These are phyloP conservation scores for Drosophila tani DNA, from an alignment of 1,140 invertebrate genomes.

Conservation along the genomic window DNA sequence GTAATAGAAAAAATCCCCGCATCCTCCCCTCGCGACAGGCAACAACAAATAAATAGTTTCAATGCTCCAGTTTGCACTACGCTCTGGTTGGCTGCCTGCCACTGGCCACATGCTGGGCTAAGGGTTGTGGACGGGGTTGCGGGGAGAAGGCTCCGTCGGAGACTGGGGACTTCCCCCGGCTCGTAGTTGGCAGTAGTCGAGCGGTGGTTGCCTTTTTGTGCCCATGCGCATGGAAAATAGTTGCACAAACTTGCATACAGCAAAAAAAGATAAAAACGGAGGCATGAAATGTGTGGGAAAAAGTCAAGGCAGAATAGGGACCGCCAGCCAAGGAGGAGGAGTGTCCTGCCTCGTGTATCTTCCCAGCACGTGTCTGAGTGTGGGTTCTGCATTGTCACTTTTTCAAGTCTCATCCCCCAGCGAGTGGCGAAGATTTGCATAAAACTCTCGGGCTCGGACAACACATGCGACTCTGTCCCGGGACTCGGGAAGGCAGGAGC, in stretches of 20 bases:
- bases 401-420: slow-evolving; percentile 38
- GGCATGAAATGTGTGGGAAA: slow-evolving; percentile 47
- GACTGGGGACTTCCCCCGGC: slow-evolving; percentile 29
- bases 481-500: too few species aligned
- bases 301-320: slow-evolving; percentile 27
- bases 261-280: slow-evolving; percentile 38
- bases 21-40: neutral
- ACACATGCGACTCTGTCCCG: slow-evolving; percentile 26
- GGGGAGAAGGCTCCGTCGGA: slow-evolving; percentile 1
- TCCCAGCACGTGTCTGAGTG: slow-evolving; percentile 21
- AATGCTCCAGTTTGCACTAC: slow-evolving; percentile 77
- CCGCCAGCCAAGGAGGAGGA: slow-evolving; percentile 47
- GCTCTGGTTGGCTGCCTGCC: slow-evolving; percentile 79
- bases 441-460: slow-evolving; percentile 46
- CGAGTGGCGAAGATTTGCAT: slow-evolving; percentile 66
- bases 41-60: slow-evolving; percentile 77
- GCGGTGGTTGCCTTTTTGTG: slow-evolving; percentile 75
- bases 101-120: slow-evolving; percentile 49
- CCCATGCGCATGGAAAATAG: slow-evolving; percentile 83
- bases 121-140: slow-evolving; percentile 23
- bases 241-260: slow-evolving; percentile 76
- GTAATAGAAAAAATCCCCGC: slow-evolving; percentile 72
- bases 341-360: slow-evolving; percentile 41
- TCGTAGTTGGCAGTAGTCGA: slow-evolving; percentile 37
- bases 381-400: slow-evolving; percentile 50